Evolutionary conservation across 2,888 invertebrate genomes (phyloP), one percentile per base, ranked within the genome.

Genomic region (Agonum fuliginosum): DNA sequence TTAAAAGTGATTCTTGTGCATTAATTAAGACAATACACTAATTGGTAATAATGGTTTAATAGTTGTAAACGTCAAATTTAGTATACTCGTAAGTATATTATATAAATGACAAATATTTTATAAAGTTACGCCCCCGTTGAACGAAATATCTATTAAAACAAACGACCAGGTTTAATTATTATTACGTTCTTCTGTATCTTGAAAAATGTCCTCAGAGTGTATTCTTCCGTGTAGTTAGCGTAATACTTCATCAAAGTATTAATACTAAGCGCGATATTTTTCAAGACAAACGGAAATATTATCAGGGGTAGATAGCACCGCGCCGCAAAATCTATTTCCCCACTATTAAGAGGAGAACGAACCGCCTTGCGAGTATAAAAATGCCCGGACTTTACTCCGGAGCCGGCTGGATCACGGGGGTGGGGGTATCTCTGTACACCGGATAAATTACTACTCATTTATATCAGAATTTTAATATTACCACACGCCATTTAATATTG

Each of bases 381-480:
- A 62, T 62, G 14, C 54, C 20, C 24, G 41, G 20, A 67, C 41
- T 41, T 6, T 54, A 17, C 48, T 14, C 65, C 58, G 27, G 27
- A 58, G n/a, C 24, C 14, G 8, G 19, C 43, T 24, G 12, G 10
- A 6, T 3, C 12, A 24, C 8, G 19, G 41, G 3, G 58, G 72
- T 4, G 12, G 51, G 41, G 34, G 46, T 58, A 73, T 37, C 74
- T 58, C 43, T 65, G 67, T 67, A 75, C 75, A 75, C 43, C 48
- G 67, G 62, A 75, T 75, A 75, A 75, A 75, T 75, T 67, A 75
- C 75, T 48, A 41, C 65, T 67, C 83, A 83, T 85, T 85, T 84
- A 83, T 84, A 83, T 84, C 81, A 83, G 82, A 83, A 83, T 84
- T 80, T 85, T 84, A 85, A 85, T 84, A 84, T 84, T 83, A 83